These are phyloP conservation scores for Epsilonema sp. DNA, from an alignment of 2,888 invertebrate genomes.

Conservation along the genomic window DNA sequence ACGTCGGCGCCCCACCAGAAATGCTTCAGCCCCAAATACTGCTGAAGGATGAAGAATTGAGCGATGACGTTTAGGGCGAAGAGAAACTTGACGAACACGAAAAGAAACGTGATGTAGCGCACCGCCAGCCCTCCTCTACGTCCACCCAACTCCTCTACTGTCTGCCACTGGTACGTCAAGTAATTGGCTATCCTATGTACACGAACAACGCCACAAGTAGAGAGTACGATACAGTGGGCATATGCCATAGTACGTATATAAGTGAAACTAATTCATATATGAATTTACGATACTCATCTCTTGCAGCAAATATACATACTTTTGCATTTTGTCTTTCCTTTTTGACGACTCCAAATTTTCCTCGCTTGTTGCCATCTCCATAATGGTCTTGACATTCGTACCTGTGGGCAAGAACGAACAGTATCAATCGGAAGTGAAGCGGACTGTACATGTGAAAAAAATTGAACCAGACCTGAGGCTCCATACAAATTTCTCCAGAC, in stretches of 20 bases:
- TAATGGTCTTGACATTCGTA: slow-evolving; percentile 21
- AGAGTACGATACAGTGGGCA: no score
- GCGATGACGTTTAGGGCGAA: slow-evolving; percentile 21
- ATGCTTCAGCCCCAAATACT: neutral
- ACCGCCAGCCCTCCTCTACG: slow-evolving; percentile 6
- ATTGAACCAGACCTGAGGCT: neutral
- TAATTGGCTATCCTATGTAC: no score
- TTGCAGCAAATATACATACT: slow-evolving; percentile 15
- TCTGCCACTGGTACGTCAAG: no score
- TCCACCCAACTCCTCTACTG: neutral
- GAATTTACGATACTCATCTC: slow-evolving; percentile 2
- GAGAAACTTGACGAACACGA: slow-evolving; percentile 19
- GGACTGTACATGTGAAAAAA: no score
- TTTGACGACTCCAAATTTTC: slow-evolving; percentile 22
- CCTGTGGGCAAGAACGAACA: slow-evolving; percentile 14
- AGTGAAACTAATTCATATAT: no score
- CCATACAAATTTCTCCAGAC: slow-evolving; percentile 19
- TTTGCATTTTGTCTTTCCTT: slow-evolving; percentile 19
- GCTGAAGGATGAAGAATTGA: slow-evolving; percentile 11
- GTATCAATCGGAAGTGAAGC: no score
- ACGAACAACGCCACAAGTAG: no score
- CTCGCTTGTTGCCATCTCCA: slow-evolving; percentile 20
- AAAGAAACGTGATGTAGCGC: slow-evolving; percentile 12
- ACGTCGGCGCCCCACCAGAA: slow-evolving; percentile 24
- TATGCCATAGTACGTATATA: no score